A percentile compares a stretch with the other conserved stretches of the same genome.
Conservation (phyloP, 2,797 vertebrate genomes). For the Argentina silus region DNA sequence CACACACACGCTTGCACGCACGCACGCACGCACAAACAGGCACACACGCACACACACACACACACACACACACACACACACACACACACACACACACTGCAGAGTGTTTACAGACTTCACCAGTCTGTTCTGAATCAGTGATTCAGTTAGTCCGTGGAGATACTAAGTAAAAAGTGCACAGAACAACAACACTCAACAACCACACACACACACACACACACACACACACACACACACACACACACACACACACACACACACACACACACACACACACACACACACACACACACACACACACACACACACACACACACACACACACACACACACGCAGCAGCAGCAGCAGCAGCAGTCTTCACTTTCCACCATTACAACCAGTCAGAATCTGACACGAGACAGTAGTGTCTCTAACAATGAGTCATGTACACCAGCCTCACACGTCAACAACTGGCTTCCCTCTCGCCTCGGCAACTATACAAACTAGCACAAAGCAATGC, state of each 20-base stretch:
- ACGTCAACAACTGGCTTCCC: too few species aligned
- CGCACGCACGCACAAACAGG: slow-evolving; percentile 21
- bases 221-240: slow-evolving; percentile 38
- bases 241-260: too few species aligned
- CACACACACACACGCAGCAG: slow-evolving; percentile 36
- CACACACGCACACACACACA: slow-evolving; percentile 13
- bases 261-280: too few species aligned
- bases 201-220: background rate
- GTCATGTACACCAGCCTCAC: background rate
- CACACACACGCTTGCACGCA: background rate
- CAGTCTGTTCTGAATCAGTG: too few species aligned
- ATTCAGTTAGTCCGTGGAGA: too few species aligned
- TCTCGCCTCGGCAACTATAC: too few species aligned
- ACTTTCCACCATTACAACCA: slow-evolving; percentile 1
- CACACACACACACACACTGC: slow-evolving; percentile 26
- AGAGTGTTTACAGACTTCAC: too few species aligned
- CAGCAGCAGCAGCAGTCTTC: too few species aligned
- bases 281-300: too few species aligned
- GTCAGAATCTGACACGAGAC: background rate
- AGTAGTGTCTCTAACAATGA: background rate
- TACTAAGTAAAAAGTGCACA: too few species aligned
- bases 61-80: slow-evolving; percentile 7
- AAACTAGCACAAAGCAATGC: too few species aligned
- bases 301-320: background rate
- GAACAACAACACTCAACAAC: too few species aligned